Evolutionary conservation across 1,140 invertebrate genomes (phyloP).

Genomic region (Tachypleus tridentatus): DNA sequence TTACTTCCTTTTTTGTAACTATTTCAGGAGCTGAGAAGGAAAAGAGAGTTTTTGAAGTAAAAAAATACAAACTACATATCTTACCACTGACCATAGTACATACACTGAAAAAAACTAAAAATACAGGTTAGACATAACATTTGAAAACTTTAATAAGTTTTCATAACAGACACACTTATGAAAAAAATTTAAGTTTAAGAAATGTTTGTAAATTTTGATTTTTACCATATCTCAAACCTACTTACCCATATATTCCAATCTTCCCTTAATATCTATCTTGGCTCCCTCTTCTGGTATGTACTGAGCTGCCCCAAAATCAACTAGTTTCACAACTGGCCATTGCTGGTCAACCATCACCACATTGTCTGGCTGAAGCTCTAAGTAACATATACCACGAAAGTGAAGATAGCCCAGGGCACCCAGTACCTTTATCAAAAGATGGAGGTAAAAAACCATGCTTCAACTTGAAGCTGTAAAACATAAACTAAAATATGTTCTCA

Average conservation of each 20-base stretch:
- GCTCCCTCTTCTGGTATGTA: slow-evolving; percentile 66
- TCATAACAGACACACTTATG: neutral
- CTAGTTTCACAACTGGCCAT: slow-evolving; percentile 68
- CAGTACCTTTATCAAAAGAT: slow-evolving; percentile 38
- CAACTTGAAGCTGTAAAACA: neutral
- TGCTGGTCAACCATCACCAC: slow-evolving; percentile 79
- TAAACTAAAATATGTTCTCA: neutral
- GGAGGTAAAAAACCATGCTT: neutral
- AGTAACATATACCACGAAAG: slow-evolving; percentile 77
- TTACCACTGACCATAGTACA: neutral
- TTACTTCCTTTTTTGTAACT: slow-evolving; percentile 62
- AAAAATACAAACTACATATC: neutral
- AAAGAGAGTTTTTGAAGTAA: slow-evolving; percentile 9
- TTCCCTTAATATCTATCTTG: slow-evolving; percentile 42
- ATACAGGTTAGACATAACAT: neutral
- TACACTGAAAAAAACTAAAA: neutral
- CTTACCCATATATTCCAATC: slow-evolving; percentile 28
- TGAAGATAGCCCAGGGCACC: slow-evolving; percentile 84
- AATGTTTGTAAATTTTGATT: neutral
- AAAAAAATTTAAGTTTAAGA: neutral
- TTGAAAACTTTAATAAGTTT: neutral
- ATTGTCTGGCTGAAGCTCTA: slow-evolving; percentile 93
- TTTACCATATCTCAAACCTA: neutral
- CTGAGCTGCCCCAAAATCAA: slow-evolving; percentile 76
- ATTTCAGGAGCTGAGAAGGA: slow-evolving; percentile 65